Evolutionary conservation across 2,113 vertebrate species (phyloP), one percentile per base, ranked within the genome.

Genomic region (Connochaetes taurinus): DNA sequence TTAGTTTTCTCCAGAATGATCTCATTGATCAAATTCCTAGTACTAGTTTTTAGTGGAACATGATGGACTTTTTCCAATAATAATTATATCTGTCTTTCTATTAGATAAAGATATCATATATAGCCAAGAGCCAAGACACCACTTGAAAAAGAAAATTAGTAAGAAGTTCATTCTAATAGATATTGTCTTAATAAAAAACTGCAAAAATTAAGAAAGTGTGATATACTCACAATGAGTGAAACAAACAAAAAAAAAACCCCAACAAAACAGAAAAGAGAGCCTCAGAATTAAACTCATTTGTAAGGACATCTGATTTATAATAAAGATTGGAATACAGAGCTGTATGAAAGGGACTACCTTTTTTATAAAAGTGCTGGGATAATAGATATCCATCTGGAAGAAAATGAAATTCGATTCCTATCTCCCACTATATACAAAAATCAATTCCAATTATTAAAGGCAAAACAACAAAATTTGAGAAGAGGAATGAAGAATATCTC

Each of bases 381-480:
- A 81, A 95, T 90, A 60, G 53, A 52, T 92, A 82, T 76, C 29
- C 43, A 93, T 45, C 52, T 88, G 50, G n/a, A 85, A 80, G 50
- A 96, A 90, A 96, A 80, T 88, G 55, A 64, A 95, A 91, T 91
- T 95, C 12, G 2, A 93, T 91, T 76, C 27, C 84, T 87, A 87
- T 95, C 82, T 91, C 55, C 17, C 21, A 87, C 5, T 82, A 62
- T 90, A 43, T 82, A 85, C 2, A 95, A 96, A 97, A 94, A 92
- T 97, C 60, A 97, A 97, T 94, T 97, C 12, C 92, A 96, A 82
- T 89, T 90, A 57, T 97, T 96, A 95, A 94, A 90, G 47, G 5
- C 53, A 87, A 94, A 94, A 82, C 88, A 92, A 90, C 31, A 67
- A 50, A n/a, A 50, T 60, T 91, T 76, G 87, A 60, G 76, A 86